phyloP scores from a whole-genome alignment of 2,113 vertebrate genomes.

The Sturnus vulgaris region DNA sequence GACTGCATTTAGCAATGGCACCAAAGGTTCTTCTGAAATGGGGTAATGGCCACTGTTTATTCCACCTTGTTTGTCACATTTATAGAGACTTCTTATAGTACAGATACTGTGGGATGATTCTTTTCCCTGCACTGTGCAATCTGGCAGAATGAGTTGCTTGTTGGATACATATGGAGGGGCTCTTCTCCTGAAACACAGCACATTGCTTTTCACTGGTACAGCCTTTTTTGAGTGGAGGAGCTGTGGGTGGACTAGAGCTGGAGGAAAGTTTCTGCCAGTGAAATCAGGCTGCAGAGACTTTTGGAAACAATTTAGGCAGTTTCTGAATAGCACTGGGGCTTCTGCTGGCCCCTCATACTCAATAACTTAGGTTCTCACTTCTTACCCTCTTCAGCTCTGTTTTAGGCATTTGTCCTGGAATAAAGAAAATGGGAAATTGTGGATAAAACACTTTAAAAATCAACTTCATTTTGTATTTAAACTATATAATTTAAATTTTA shows the following conservation, averaged over 20 bases:
- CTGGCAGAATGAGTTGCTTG: background rate
- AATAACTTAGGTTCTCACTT: background rate
- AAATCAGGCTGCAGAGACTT: background rate
- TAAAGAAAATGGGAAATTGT: background rate
- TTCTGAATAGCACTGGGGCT: background rate
- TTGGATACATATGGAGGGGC: background rate
- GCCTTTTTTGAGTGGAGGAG: background rate
- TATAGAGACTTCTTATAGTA: background rate
- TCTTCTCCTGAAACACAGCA: background rate
- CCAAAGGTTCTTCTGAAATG: background rate
- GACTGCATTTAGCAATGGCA: background rate
- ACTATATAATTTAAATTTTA: background rate
- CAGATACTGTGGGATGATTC: background rate
- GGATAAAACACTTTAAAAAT: background rate
- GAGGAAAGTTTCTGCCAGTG: slow-evolving; percentile 12
- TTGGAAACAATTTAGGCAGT: background rate
- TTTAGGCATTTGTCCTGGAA: background rate
- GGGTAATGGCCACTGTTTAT: background rate
- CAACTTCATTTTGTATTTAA: background rate
- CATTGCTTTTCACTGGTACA: background rate
- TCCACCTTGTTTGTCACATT: background rate
- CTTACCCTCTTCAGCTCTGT: background rate
- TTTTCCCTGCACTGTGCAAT: background rate
- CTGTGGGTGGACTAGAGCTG: slow-evolving; percentile 43
- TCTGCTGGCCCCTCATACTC: background rate